Percentiles rank a stretch among this genome's conserved stretches.
These are phyloP conservation scores for Quadriops clusia DNA, from an alignment of 2,888 invertebrate species.

Conservation along the genomic window DNA sequence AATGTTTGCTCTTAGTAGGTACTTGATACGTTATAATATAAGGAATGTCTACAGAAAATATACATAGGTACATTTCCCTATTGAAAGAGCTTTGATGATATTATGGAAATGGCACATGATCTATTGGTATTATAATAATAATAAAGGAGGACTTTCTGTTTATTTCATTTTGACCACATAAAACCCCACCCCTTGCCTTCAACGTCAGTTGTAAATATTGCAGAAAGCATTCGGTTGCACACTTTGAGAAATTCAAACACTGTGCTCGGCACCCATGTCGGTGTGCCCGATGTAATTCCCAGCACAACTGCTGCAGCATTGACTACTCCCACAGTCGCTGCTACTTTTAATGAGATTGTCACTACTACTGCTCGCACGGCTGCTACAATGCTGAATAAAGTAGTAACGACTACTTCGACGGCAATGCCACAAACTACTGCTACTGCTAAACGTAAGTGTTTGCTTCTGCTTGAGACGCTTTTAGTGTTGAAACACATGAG, in stretches of 20 bases:
- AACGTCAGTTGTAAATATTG: constrained; percentile 13
- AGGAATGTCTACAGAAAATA: too few relatives aligned
- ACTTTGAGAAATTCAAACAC: constrained; percentile 64
- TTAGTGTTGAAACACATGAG: too few relatives aligned
- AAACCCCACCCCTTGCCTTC: too few relatives aligned
- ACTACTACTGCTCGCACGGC: constrained; percentile 33
- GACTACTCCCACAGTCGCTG: constrained; percentile 26
- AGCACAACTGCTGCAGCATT: constrained; percentile 38
- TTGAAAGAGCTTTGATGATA: too few relatives aligned
- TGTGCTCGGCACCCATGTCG: constrained; percentile 49
- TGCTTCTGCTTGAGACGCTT: too few relatives aligned
- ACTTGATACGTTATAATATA: too few relatives aligned
- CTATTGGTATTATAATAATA: background rate
- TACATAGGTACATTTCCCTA: too few relatives aligned
- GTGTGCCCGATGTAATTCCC: constrained; percentile 42
- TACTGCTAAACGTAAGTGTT: constrained; percentile 42
- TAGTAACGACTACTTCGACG: constrained; percentile 23
- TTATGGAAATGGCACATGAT: constrained; percentile 11
- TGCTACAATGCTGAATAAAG: constrained; percentile 23
- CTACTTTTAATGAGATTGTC: constrained; percentile 28
- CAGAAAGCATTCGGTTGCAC: constrained; percentile 58
- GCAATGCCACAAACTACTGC: too few relatives aligned
- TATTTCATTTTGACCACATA: background rate
- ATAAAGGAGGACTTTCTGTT: background rate
- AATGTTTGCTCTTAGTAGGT: too few relatives aligned